Percentiles rank a stretch among this genome's conserved stretches.
Conservation (phyloP, 2,113 vertebrate genomes). For the Coregonus clupeaformis region DNA sequence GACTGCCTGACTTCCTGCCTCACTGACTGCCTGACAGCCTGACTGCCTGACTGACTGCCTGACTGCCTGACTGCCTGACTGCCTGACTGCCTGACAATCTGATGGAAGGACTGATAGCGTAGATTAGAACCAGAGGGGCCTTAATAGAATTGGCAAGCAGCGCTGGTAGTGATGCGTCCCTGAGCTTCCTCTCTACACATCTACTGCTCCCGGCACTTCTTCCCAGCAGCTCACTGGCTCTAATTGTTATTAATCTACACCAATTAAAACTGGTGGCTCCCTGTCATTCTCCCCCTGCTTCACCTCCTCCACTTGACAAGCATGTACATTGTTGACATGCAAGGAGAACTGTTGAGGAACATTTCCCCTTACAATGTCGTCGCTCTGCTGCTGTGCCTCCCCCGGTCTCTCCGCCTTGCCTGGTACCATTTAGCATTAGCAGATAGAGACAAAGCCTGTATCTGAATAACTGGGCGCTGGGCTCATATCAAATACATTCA, state of each 20-base stretch:
- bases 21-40: neutral
- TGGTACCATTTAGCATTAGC: slow-evolving; percentile 75
- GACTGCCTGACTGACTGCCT: neutral
- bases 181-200: slow-evolving; percentile 12
- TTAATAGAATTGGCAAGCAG: slow-evolving; percentile 41
- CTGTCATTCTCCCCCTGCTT: slow-evolving; percentile 69
- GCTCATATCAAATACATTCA: slow-evolving; percentile 95
- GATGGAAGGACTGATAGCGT: slow-evolving; percentile 15
- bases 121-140: slow-evolving; percentile 15
- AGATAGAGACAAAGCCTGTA: slow-evolving; percentile 84
- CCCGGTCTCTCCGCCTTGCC: slow-evolving; percentile 4
- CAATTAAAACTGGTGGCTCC: slow-evolving; percentile 87
- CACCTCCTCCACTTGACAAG: slow-evolving; percentile 74
- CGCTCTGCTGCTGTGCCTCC: neutral
- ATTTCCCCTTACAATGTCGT: slow-evolving; percentile 33
- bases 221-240: slow-evolving; percentile 73
- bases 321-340: slow-evolving; percentile 70
- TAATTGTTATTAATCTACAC: slow-evolving; percentile 93
- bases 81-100: neutral
- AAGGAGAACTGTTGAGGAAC: slow-evolving; percentile 64
- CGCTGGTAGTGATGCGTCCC: slow-evolving; percentile 16
- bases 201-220: slow-evolving; percentile 57
- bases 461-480: slow-evolving; percentile 80
- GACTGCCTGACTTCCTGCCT: neutral
- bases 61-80: neutral